Evolutionary conservation across 2,113 vertebrate species (phyloP).

Genomic region (Petrocephalus zakoni): DNA sequence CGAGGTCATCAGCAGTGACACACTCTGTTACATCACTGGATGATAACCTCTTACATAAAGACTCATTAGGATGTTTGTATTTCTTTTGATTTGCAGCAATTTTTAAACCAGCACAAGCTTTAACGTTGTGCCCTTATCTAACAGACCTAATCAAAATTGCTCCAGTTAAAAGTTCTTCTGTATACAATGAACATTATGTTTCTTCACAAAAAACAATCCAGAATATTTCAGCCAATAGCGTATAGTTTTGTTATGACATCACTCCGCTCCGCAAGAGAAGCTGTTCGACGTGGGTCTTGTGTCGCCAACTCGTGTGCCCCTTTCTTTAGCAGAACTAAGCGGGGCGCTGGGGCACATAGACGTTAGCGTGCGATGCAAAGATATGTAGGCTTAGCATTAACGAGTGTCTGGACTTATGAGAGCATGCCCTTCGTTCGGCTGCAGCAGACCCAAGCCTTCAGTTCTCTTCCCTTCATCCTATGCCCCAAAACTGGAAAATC

Average conservation of each 20-base stretch:
- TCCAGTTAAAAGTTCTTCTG: neutral
- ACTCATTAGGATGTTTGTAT: neutral
- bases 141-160: neutral
- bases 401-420: neutral
- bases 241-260: neutral
- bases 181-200: neutral
- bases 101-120: neutral
- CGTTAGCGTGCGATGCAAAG: neutral
- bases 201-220: neutral
- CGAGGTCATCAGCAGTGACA: neutral
- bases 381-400: neutral
- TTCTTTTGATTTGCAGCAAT: neutral
- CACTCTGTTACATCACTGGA: neutral
- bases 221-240: neutral
- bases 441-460: neutral
- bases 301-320: neutral
- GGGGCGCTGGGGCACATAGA: neutral
- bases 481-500: neutral
- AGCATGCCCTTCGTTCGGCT: neutral
- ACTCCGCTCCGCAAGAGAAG: neutral
- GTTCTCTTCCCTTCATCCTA: neutral
- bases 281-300: neutral
- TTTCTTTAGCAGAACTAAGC: neutral
- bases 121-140: neutral
- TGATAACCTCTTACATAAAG: neutral